Evolutionary conservation across 2,113 vertebrate genomes (phyloP).

Genomic region (Amphilophus citrinellus): DNA sequence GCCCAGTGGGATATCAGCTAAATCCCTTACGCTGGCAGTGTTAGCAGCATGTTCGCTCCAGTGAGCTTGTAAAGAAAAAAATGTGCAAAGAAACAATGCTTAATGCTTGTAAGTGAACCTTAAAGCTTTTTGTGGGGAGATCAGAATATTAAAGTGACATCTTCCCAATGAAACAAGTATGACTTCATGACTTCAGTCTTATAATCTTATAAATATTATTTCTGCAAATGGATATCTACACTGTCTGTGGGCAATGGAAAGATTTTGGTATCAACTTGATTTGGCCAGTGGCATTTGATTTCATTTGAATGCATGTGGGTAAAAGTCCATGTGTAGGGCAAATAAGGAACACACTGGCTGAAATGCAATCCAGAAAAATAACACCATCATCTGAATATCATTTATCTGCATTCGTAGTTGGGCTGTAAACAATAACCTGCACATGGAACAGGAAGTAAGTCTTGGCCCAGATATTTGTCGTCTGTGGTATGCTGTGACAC

Average conservation of each 20-base stretch:
- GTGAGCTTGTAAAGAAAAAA: conserved; percentile 24
- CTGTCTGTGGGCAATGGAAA: background rate
- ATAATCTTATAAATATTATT: background rate
- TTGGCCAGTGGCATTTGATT: background rate
- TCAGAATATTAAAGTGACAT: background rate
- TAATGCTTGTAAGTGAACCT: conserved; percentile 12
- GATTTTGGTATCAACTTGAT: background rate
- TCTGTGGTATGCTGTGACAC: background rate
- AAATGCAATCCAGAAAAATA: background rate
- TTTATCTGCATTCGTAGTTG: background rate
- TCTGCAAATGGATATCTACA: background rate
- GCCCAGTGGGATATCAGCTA: conserved; percentile 53
- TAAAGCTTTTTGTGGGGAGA: conserved; percentile 3
- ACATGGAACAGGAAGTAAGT: background rate
- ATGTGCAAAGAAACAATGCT: conserved; percentile 18
- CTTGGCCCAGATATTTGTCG: background rate
- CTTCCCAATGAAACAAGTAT: background rate
- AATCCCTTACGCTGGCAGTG: conserved; percentile 53
- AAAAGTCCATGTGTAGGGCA: background rate
- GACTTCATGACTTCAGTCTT: conserved; percentile 4
- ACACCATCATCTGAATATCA: background rate
- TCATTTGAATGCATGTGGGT: background rate
- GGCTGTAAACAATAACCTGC: background rate
- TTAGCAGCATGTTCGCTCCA: background rate
- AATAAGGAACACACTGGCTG: background rate